phyloP scores from a whole-genome alignment of 2,888 invertebrate species.

The Pedicia rivosa region DNA sequence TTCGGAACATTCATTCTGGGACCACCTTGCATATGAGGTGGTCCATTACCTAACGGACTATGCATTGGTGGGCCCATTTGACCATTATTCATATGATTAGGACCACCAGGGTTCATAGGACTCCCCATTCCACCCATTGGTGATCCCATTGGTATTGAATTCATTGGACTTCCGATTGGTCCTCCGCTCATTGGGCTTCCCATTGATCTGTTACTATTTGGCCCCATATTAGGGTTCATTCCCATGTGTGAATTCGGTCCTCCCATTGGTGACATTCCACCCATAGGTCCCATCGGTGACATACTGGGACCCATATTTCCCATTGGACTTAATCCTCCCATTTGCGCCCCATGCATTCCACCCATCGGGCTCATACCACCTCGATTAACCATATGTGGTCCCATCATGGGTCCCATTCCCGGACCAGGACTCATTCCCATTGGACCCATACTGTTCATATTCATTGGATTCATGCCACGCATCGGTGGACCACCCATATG shows the following conservation, averaged over 20 bases:
- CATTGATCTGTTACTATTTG: conserved; percentile 39
- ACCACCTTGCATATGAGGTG: conserved; percentile 17
- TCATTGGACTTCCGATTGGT: conserved; percentile 44
- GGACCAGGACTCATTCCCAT: conserved; percentile 36
- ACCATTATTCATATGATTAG: conserved; percentile 46
- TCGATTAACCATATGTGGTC: conserved; percentile 19
- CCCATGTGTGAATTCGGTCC: conserved; percentile 47
- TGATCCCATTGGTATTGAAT: conserved; percentile 53
- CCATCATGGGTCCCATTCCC: conserved; percentile 29
- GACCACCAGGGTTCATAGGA: conserved; percentile 36
- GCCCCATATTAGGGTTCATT: conserved; percentile 42
- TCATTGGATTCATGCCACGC: conserved; percentile 37
- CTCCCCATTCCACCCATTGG: conserved; percentile 60
- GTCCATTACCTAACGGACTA: conserved; percentile 48
- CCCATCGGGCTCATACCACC: conserved; percentile 19
- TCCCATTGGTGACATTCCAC: conserved; percentile 52
- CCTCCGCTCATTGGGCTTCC: conserved; percentile 53
- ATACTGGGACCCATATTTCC: conserved; percentile 33
- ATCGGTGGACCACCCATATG: conserved; percentile 34
- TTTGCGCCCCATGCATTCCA: conserved; percentile 38
- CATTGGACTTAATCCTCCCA: conserved; percentile 37
- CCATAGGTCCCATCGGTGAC: conserved; percentile 52
- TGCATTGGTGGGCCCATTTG: conserved; percentile 65
- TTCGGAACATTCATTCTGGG: conserved; percentile 34
- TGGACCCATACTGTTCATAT: conserved; percentile 33